A percentile compares a stretch with the other conserved stretches of the same genome.
Evolutionary conservation across 2,888 invertebrate genomes (phyloP).

Genomic region (Polydrusus cervinus): DNA sequence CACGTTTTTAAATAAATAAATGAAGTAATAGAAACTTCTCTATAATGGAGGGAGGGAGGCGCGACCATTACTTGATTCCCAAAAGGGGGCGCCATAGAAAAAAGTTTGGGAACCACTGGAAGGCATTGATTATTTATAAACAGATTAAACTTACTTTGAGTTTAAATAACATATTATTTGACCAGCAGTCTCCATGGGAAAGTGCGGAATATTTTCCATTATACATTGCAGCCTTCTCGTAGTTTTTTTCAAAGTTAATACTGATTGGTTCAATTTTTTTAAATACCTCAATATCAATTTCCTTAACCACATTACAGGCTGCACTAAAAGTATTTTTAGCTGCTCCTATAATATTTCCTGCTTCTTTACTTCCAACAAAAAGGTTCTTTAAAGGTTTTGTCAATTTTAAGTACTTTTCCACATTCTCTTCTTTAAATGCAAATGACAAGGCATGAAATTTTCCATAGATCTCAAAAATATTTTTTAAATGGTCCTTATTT

Average conservation of each 20-base stretch:
- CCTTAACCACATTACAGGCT: conserved; percentile 47
- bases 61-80: no score
- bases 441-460: conserved; percentile 43
- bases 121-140: no score
- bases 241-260: conserved; percentile 14
- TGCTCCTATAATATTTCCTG: conserved; percentile 34
- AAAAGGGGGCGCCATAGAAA: no score
- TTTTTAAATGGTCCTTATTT: conserved; percentile 33
- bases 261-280: conserved; percentile 15
- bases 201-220: conserved; percentile 43
- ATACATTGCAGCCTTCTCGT: conserved; percentile 33
- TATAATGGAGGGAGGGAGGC: no score
- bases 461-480: conserved; percentile 35
- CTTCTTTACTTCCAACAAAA: conserved; percentile 52
- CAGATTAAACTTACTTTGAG: conserved; percentile 47
- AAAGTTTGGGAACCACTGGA: no score
- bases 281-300: conserved; percentile 36
- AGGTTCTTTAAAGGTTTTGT: conserved; percentile 57
- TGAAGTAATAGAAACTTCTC: no score
- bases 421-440: conserved; percentile 36
- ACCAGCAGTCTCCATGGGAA: conserved; percentile 53
- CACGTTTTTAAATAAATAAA: no score
- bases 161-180: conserved; percentile 55
- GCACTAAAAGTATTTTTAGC: conserved; percentile 51
- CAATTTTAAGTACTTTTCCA: conserved; percentile 39